Evolutionary conservation across 2,888 invertebrate species (phyloP).

Genomic region (Drosophila incognita): DNA sequence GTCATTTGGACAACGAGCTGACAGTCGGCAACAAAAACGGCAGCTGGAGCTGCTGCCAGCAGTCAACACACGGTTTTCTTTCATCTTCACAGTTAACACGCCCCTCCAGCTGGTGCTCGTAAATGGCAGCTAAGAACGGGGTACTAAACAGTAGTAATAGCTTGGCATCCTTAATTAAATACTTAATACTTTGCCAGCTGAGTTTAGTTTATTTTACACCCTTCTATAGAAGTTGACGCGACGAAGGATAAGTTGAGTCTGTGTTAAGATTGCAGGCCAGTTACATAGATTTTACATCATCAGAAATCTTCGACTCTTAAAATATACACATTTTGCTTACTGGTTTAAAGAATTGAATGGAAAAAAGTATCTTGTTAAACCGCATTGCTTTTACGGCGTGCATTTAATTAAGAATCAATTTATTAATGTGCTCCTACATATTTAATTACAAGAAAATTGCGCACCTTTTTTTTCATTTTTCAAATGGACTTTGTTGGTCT

Average conservation of each 20-base stretch:
- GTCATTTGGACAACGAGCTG: slow-evolving; percentile 80
- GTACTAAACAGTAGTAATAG: background rate
- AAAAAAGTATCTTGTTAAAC: background rate
- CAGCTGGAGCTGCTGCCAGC: slow-evolving; percentile 16
- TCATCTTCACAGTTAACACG: slow-evolving; percentile 17
- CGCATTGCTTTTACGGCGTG: slow-evolving; percentile 25
- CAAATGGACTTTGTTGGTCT: slow-evolving; percentile 45
- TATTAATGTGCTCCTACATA: slow-evolving; percentile 57
- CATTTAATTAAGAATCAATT: slow-evolving; percentile 72
- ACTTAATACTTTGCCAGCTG: background rate
- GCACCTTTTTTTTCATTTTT: slow-evolving; percentile 25
- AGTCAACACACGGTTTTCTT: slow-evolving; percentile 35
- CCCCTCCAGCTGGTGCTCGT: slow-evolving; percentile 10
- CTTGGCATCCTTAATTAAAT: background rate
- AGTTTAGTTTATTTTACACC: background rate
- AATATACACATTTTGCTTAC: background rate
- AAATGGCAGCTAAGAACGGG: slow-evolving; percentile 1
- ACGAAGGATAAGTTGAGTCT: background rate
- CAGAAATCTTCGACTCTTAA: background rate
- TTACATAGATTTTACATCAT: background rate
- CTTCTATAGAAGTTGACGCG: background rate
- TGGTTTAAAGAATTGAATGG: background rate
- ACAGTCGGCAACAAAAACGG: slow-evolving; percentile 49
- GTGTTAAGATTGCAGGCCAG: background rate
- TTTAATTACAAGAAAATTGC: slow-evolving; percentile 66